Base-by-base conservation (phyloP, 2,113 vertebrate genomes). In the Podocnemis expansa region DNA sequence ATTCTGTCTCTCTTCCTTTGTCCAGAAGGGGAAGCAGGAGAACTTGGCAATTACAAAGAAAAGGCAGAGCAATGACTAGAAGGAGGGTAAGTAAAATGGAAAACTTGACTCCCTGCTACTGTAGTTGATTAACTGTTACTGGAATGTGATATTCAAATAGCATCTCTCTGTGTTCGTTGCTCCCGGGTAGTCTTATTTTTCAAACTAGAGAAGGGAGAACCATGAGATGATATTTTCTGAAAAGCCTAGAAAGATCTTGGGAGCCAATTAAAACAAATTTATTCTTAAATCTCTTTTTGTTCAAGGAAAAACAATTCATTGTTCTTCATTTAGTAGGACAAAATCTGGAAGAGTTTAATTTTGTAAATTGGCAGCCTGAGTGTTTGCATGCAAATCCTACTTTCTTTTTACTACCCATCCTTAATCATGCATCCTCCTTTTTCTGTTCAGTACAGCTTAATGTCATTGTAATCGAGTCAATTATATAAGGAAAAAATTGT, bases 21-120 rank as follows among this genome's bases (percentile, higher is more conserved):
- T 85, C 56, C 90, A 82, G 34, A 55, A 89, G 89, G 47, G 90
- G 95, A 94, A 75, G 87, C 93, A 96, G 95, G 92, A 96, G 87
- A 88, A 88, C 89, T 91, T 93, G 95, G 85, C 93, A 95, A 63
- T 54, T 49, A 78, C 87, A 80, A 34, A 78, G 79, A 93, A 90
- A 95, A 88, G 89, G 91, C 94, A 90, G 76, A 11, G 80, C 89
- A 55, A 88, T 22, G 22, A 84, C 45, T 41, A 82, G 67, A 91
- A 58, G 89, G 58, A 96, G 70, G 55, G 85, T 0, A 63, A 0
- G 8, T 91, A 80, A 96, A 95, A 93, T 92, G 94, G 94, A 96
- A 97, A 96, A 93, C 63, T 17, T 93, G 0, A 93, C 76, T 94
- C 56, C 25, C 34, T 93, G 84, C 22, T 49, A 78, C 22, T 84